These are phyloP conservation scores for Numenius arquata DNA, from an alignment of 2,113 vertebrate genomes.

Conservation along the genomic window DNA sequence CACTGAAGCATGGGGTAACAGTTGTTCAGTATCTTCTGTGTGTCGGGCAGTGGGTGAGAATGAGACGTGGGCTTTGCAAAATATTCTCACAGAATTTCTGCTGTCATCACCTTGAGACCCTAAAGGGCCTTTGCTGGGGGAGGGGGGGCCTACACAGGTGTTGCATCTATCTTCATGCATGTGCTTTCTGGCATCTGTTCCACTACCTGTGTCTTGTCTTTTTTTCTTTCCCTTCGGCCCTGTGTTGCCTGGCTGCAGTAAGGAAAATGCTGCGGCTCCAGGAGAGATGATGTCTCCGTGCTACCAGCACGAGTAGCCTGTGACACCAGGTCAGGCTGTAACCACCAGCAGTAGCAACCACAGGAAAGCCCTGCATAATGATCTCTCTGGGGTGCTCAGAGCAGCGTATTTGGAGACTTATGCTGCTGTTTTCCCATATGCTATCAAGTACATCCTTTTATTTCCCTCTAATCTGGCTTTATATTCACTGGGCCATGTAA, in stretches of 20 bases:
- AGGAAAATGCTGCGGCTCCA: not conserved
- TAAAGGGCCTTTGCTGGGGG: not conserved
- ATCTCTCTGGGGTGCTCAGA: not conserved
- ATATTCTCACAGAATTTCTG: not conserved
- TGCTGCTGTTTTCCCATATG: not conserved
- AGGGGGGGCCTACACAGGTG: not conserved
- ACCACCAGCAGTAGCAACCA: not conserved
- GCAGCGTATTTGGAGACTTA: not conserved
- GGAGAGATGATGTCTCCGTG: not conserved
- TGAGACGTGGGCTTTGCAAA: rapidly evolving
- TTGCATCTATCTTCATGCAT: not conserved
- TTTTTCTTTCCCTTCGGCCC: not conserved
- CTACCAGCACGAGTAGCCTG: not conserved
- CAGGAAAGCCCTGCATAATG: not conserved
- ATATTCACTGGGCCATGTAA: not conserved
- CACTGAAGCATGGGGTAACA: rapidly evolving
- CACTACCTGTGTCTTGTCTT: not conserved
- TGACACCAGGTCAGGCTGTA: not conserved
- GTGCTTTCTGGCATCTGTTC: not conserved
- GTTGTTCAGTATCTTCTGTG: not conserved
- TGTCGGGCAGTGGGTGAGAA: not conserved
- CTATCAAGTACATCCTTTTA: not conserved
- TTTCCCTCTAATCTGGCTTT: not conserved
- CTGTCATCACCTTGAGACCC: not conserved
- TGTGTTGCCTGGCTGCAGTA: not conserved